Evolutionary conservation across 2,113 vertebrate genomes (phyloP).

Genomic region (Hyperoodon ampullatus): DNA sequence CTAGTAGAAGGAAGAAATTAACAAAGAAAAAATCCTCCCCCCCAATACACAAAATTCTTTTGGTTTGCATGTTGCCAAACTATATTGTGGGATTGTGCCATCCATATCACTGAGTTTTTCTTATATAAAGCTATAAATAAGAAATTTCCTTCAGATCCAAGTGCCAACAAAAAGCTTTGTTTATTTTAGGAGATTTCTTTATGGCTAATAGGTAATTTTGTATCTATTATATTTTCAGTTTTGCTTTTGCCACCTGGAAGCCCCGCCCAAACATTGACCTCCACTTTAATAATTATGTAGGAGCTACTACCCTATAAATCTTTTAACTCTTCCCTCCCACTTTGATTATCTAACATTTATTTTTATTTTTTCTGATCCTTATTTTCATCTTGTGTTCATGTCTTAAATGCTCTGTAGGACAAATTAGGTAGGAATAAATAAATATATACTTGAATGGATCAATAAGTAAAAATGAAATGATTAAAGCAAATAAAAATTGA

Average conservation of each 20-base stretch:
- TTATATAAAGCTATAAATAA: background rate
- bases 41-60: background rate
- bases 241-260: background rate
- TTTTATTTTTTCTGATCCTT: slow-evolving; percentile 10
- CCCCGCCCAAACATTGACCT: background rate
- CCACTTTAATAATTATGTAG: background rate
- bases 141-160: background rate
- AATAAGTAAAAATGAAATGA: background rate
- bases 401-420: background rate
- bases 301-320: background rate
- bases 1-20: background rate
- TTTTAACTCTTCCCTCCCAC: background rate
- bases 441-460: background rate
- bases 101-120: background rate
- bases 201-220: background rate
- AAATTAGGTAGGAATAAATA: background rate
- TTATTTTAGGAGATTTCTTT: background rate
- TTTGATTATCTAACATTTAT: background rate
- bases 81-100: background rate
- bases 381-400: slow-evolving; percentile 5
- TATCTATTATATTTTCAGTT: slow-evolving; percentile 8
- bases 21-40: background rate
- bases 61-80: background rate
- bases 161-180: background rate
- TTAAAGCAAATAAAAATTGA: background rate